Percentiles rank a stretch among this genome's conserved stretches.
These are phyloP conservation scores for Eupristina koningsbergeri DNA, from an alignment of 1,140 invertebrate genomes.

Conservation along the genomic window DNA sequence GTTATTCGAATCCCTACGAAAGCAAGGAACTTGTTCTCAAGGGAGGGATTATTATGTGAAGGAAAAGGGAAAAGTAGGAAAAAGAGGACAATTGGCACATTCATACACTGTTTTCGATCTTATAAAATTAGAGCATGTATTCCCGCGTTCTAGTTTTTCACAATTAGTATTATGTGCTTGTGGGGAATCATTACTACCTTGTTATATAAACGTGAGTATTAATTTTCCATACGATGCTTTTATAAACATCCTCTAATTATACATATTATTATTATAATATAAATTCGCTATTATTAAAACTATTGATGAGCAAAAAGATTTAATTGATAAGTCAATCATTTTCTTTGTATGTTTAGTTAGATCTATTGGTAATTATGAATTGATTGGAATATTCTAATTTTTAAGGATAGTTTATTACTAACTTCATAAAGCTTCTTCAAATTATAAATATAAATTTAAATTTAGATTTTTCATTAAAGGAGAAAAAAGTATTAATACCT, in stretches of 20 bases:
- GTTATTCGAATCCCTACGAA: background rate
- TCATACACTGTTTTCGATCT: slow-evolving; percentile 44
- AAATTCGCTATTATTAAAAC: too few species aligned
- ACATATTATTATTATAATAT: background rate
- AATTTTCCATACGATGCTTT: slow-evolving; percentile 1
- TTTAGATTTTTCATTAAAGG: too few species aligned
- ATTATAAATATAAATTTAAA: too few species aligned
- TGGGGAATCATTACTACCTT: slow-evolving; percentile 7
- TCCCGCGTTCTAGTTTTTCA: slow-evolving; percentile 45
- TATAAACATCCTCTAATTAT: background rate
- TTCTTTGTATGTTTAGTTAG: too few species aligned
- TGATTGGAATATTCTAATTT: too few species aligned
- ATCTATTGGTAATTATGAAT: too few species aligned
- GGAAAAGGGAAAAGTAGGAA: slow-evolving; percentile 14
- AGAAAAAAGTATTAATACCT: too few species aligned
- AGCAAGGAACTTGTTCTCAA: background rate
- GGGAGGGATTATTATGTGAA: background rate
- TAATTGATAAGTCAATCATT: too few species aligned
- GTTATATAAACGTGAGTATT: background rate
- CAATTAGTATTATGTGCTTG: slow-evolving; percentile 19
- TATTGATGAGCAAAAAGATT: too few species aligned
- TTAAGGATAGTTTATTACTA: too few species aligned
- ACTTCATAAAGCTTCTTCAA: too few species aligned
- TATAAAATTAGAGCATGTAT: slow-evolving; percentile 44
- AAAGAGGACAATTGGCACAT: slow-evolving; percentile 29